phyloP scores from a whole-genome alignment of 2,113 vertebrate species.

The Morone saxatilis region DNA sequence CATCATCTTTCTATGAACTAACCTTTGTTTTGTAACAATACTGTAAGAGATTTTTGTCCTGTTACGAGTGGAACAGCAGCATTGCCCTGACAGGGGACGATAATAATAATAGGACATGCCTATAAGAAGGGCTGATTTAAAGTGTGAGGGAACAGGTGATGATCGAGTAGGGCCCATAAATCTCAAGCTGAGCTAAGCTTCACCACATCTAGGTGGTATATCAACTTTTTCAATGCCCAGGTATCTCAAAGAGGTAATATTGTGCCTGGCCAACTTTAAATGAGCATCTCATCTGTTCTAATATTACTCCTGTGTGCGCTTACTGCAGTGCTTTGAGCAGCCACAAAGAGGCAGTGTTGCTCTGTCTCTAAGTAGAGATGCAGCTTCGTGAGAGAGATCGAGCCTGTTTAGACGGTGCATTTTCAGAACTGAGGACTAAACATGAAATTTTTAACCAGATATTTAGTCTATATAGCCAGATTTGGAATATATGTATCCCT shows the following conservation, averaged over 20 bases:
- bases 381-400: neutral
- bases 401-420: neutral
- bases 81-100: neutral
- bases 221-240: neutral
- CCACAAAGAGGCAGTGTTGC: conserved; percentile 57
- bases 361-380: neutral
- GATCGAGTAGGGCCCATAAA: neutral
- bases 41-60: too few relatives aligned
- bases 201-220: neutral
- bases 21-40: too few relatives aligned
- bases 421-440: neutral
- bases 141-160: neutral
- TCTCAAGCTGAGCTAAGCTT: too few relatives aligned
- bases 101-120: neutral
- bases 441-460: neutral
- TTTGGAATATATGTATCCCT: neutral
- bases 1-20: too few relatives aligned
- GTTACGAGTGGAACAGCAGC: too few relatives aligned
- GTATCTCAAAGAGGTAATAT: neutral
- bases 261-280: neutral
- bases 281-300: neutral
- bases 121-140: neutral
- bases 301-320: neutral
- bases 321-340: conserved; percentile 23
- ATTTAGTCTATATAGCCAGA: too few relatives aligned